Conservation (phyloP, 2,888 invertebrate genomes). For the Spisula solida region DNA sequence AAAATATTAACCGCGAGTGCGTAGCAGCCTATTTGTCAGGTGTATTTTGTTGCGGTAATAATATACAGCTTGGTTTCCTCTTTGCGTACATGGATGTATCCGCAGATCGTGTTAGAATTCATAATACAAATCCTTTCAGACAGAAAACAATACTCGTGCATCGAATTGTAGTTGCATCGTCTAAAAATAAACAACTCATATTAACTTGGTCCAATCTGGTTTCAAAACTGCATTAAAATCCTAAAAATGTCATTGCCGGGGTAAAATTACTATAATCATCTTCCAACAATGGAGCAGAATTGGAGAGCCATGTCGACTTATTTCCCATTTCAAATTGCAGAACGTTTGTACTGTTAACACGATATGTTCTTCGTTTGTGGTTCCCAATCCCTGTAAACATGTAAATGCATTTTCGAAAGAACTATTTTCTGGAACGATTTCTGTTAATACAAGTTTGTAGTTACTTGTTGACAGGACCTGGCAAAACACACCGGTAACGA, state of each 20-base stretch:
- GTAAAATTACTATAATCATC: constrained; percentile 1
- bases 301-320: neutral
- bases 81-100: no score
- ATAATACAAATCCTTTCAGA: neutral
- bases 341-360: neutral
- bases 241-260: neutral
- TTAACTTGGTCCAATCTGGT: neutral
- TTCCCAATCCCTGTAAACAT: neutral
- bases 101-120: no score
- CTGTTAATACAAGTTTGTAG: neutral
- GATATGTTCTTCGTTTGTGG: neutral
- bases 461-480: constrained; percentile 8
- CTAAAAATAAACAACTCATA: neutral
- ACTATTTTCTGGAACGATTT: constrained; percentile 2
- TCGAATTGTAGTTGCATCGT: neutral
- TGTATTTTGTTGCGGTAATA: no score
- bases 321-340: neutral
- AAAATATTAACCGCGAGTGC: no score
- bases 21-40: no score
- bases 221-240: neutral
- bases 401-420: neutral
- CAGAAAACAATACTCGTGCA: neutral
- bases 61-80: no score
- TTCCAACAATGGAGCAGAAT: neutral
- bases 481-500: constrained; percentile 4